Evolutionary conservation across 2,113 vertebrate species (phyloP), one percentile per base, ranked within the genome.

Genomic region (Hippopotamus amphibius): DNA sequence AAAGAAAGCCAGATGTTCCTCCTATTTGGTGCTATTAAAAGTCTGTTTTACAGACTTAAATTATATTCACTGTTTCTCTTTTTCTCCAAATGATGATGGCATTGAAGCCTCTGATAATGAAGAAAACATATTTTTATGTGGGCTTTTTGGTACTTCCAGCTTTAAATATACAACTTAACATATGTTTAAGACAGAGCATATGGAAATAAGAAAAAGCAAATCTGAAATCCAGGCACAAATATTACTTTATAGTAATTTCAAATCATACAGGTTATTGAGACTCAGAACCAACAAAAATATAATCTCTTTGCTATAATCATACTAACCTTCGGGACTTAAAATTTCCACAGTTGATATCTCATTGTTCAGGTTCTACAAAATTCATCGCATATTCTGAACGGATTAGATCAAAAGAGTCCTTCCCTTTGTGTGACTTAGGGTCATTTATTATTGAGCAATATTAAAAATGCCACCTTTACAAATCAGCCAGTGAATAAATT

Each of bases 161-260:
- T 99, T 98, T 98, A 98, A 98, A 98, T 98, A 98, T 95, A 98
- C 97, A 98, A 89, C 65, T 88, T 95, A 98, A 98, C 98, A 98
- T 98, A 99, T 98, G 97, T 96, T 99, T 98, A 98, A 97, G 98
- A 97, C 68, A 91, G 96, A 98, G 93, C 98, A 99, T 98, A 98
- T 97, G 98, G 98, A 98, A 98, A 97, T 97, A 97, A 94, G 97
- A 97, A 98, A 98, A 98, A 98, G 98, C 93, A 97, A 98, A 97
- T 98, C 94, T 97, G 96, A 98, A 98, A 98, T 98, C 94, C 94
- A 98, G 97, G 74, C 93, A 97, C 95, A 96, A 97, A 72, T 94
- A 97, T 77, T 96, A 85, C 79, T 94, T 96, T 66, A 96, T 69
- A 81, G 90, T 97, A 69, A 85, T 88, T 87, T 95, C 16, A 94